These are phyloP conservation scores for Acromyrmex charruanus DNA, from an alignment of 1,140 invertebrate species.

Conservation along the genomic window DNA sequence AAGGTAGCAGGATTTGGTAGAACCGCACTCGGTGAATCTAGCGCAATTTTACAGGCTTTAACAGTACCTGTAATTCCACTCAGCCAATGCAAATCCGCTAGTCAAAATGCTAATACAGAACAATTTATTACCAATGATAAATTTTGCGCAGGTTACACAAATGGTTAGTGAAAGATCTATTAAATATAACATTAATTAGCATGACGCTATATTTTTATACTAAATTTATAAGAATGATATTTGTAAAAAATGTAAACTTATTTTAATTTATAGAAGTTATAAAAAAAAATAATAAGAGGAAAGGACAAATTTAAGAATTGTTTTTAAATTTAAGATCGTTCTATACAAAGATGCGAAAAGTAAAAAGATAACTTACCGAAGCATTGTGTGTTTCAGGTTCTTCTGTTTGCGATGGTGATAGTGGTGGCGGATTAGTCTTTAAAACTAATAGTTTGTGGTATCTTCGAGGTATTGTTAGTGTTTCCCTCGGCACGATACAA, in stretches of 20 bases:
- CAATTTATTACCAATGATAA: slow-evolving; percentile 81
- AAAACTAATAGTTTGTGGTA: slow-evolving; percentile 78
- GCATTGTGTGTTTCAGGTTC: slow-evolving; percentile 77
- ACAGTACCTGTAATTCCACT: slow-evolving; percentile 79
- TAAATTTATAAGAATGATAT: slow-evolving; percentile 3
- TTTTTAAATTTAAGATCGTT: background rate
- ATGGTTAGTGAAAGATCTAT: slow-evolving; percentile 76
- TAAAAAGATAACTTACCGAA: background rate
- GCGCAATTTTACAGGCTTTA: slow-evolving; percentile 79
- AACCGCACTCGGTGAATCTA: slow-evolving; percentile 75
- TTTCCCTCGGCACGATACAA: slow-evolving; percentile 75
- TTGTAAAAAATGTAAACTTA: background rate
- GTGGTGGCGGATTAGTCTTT: slow-evolving; percentile 84
- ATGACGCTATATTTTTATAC: background rate
- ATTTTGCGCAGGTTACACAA: slow-evolving; percentile 84
- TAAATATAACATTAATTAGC: slow-evolving; percentile 12
- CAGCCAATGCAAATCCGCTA: slow-evolving; percentile 73
- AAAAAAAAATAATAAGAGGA: background rate
- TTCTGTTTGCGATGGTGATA: slow-evolving; percentile 84
- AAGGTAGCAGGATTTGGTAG: slow-evolving; percentile 84
- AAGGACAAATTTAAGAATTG: background rate
- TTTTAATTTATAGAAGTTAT: background rate
- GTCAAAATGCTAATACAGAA: slow-evolving; percentile 55
- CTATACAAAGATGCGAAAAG: background rate
- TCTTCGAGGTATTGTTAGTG: slow-evolving; percentile 83